Evolutionary conservation across 2,888 invertebrate species (phyloP), one percentile per base, ranked within the genome.

Genomic region (Phorcus lineatus): DNA sequence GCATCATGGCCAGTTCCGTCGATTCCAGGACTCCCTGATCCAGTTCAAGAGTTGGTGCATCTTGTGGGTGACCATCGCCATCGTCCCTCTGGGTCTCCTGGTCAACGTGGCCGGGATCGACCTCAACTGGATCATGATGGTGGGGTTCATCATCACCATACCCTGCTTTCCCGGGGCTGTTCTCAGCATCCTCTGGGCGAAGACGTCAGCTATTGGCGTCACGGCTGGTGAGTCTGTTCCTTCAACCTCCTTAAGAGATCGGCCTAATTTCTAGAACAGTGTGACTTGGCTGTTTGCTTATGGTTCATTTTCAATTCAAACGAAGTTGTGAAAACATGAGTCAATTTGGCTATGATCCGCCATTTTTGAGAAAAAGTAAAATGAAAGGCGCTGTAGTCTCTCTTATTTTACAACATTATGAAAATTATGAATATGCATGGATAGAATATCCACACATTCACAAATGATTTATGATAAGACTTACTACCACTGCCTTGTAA

Each of bases 41-140:
- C 80, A 79, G 36, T 85, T 88, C 81, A 91, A 91, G 86, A 90
- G 89, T 75, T 92, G 92, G 92, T 90, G 90, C 79, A 90, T 92
- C 76, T 83, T 92, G 40, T 89, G 89, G 88, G 89, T 89, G 9
- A 91, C 90, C 19, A 80, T 91, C 40, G 83, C 81, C n/a, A 86
- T 91, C 11, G 85, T 92, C 4, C 92, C 92, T 0, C 84, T 90
- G 19, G 90, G 89, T 17, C 84, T 91, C 31, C 77, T 85, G 13
- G 82, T 89, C 13, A 81, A 84, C 9, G 87, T 86, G 47, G 83
- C 88, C 0, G 86, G 87, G n/a, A 85, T 89, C 70, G 90, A 91
- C 82, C 85, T 92, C 62, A 90, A 89, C 80, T 92, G 91, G 90
- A 85, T 88, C 16, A 87, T 90, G 62, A 57, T 84, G 80, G 76